Percentiles rank a stretch among this genome's conserved stretches.
These are phyloP conservation scores for Aporophyla nigra DNA, from an alignment of 2,888 invertebrate species.

Conservation along the genomic window DNA sequence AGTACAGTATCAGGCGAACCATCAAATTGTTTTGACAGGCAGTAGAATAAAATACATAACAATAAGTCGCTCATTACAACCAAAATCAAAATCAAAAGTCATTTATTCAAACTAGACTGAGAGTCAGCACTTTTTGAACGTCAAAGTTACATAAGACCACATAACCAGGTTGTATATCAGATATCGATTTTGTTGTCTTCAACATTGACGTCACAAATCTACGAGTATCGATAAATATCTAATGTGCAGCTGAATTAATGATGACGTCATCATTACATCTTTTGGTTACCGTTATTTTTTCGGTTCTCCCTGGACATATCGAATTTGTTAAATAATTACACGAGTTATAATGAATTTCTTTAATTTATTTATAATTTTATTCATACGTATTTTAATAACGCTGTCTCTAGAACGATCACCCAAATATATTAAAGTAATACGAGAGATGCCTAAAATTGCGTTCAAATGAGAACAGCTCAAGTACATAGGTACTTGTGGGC, in stretches of 20 bases:
- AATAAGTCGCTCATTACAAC: not conserved
- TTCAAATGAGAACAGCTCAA: slow-evolving; percentile 64
- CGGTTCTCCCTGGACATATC: not conserved
- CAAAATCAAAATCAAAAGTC: too few species aligned
- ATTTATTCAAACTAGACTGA: too few species aligned
- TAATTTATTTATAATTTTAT: not conserved
- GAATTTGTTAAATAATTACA: not conserved
- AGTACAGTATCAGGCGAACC: not conserved
- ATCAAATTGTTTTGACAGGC: too few species aligned
- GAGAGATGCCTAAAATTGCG: slow-evolving; percentile 47
- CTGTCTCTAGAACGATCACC: not conserved
- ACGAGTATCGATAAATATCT: not conserved
- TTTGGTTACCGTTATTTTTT: not conserved
- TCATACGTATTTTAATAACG: not conserved
- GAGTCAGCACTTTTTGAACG: too few species aligned
- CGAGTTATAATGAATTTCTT: not conserved
- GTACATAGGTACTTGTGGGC: slow-evolving; percentile 53
- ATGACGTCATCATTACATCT: not conserved
- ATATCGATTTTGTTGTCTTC: too few species aligned
- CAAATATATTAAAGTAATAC: slow-evolving; percentile 47
- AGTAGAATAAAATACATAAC: not conserved
- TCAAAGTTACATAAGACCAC: too few species aligned
- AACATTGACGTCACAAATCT: too few species aligned
- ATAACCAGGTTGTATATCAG: too few species aligned
- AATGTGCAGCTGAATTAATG: too few species aligned